Percentiles rank a stretch among this genome's conserved stretches.
Evolutionary conservation across 2,888 invertebrate species (phyloP).

Genomic region (Agrenia bidenticulata): DNA sequence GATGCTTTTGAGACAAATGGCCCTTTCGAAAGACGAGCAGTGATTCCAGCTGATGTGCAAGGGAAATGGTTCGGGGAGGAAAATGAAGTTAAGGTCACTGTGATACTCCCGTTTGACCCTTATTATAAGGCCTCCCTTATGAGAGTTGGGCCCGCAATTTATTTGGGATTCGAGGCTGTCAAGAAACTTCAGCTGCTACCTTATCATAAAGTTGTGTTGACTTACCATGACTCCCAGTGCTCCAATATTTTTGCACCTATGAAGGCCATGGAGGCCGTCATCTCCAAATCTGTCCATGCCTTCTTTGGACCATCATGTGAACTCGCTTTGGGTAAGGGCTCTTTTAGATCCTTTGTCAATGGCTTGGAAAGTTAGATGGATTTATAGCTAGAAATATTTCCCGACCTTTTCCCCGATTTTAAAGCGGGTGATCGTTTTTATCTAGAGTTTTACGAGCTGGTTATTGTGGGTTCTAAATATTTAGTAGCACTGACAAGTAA

Average conservation of each 20-base stretch:
- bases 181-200: constrained; percentile 36
- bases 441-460: no score
- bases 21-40: background rate
- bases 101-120: constrained; percentile 51
- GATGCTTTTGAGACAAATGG: background rate
- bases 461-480: no score
- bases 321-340: constrained; percentile 76
- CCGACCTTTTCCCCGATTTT: no score
- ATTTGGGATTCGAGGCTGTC: constrained; percentile 43
- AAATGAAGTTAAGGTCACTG: constrained; percentile 40
- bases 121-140: constrained; percentile 48
- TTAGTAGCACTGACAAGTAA: no score
- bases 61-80: background rate
- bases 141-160: constrained; percentile 51
- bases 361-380: no score
- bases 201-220: constrained; percentile 42
- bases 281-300: constrained; percentile 62
- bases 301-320: constrained; percentile 81
- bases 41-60: background rate
- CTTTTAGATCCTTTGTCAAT: no score
- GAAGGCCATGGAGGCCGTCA: constrained; percentile 43
- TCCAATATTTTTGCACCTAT: constrained; percentile 52
- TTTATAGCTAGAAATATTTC: no score
- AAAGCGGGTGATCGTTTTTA: no score
- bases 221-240: constrained; percentile 52